A percentile compares a stretch with the other conserved stretches of the same genome.
Conservation (phyloP, 2,888 invertebrate genomes). For the Synergus itoensis region DNA sequence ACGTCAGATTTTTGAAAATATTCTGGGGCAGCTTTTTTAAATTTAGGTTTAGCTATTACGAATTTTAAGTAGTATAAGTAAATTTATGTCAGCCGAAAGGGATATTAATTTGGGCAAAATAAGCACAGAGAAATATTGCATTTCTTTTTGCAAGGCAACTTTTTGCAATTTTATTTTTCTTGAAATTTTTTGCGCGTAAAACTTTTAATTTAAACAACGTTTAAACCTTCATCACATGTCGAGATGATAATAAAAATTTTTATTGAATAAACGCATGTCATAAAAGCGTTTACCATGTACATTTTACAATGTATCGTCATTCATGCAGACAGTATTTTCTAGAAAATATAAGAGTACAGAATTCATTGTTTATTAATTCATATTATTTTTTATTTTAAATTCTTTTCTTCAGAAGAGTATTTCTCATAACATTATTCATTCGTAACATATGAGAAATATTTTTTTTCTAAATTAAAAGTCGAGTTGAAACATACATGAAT, state of each 20-base stretch:
- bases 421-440: too few relatives aligned
- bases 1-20: too few relatives aligned
- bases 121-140: too few relatives aligned
- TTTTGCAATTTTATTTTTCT: neutral
- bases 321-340: slow-evolving; percentile 6
- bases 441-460: too few relatives aligned
- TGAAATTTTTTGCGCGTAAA: neutral
- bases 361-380: too few relatives aligned
- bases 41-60: too few relatives aligned
- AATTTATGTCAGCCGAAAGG: too few relatives aligned
- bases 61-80: too few relatives aligned
- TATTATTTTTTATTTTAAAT: too few relatives aligned
- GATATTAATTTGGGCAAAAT: too few relatives aligned
- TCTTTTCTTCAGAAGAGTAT: too few relatives aligned
- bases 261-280: slow-evolving; percentile 25
- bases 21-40: too few relatives aligned
- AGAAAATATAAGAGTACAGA: neutral
- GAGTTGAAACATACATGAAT: neutral
- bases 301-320: neutral
- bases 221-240: slow-evolving; percentile 6
- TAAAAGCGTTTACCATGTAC: slow-evolving; percentile 19
- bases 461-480: neutral
- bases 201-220: neutral
- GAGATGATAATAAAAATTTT: slow-evolving; percentile 12
- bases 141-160: neutral